A percentile compares a stretch with the other conserved stretches of the same genome.
phyloP scores from a whole-genome alignment of 2,113 vertebrate species.

The Loxodonta africana region DNA sequence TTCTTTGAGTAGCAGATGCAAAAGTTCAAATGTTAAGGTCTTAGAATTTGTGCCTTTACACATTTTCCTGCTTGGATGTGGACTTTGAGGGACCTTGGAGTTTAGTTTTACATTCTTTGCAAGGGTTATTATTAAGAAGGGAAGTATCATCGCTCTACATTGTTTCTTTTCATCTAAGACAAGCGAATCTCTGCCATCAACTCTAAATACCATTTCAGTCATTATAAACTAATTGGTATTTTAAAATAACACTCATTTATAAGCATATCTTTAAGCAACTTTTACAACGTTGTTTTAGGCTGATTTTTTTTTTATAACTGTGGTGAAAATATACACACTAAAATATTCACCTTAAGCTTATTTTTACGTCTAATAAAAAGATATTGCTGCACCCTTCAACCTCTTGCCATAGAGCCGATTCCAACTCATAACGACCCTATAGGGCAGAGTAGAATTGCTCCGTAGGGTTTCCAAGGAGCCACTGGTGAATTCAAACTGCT shows the following conservation, averaged over 20 bases:
- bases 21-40: not conserved
- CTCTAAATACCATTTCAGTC: not conserved
- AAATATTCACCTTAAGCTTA: not conserved
- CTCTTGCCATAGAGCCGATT: no score
- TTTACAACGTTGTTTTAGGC: not conserved
- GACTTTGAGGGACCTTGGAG: not conserved
- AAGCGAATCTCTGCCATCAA: not conserved
- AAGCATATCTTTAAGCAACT: not conserved
- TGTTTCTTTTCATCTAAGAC: not conserved
- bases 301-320: not conserved
- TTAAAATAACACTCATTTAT: not conserved
- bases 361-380: not conserved
- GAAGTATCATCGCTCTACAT: not conserved
- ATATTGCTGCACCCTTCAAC: not conserved
- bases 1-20: not conserved
- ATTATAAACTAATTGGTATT: not conserved
- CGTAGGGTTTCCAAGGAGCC: no score
- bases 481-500: no score
- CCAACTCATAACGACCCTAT: no score
- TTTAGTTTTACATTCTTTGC: not conserved
- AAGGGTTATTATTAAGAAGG: conserved; percentile 6
- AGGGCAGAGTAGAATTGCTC: no score
- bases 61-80: conserved; percentile 4
- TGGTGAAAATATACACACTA: not conserved
- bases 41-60: not conserved